A percentile compares a stretch with the other conserved stretches of the same genome.
These are phyloP conservation scores for Leptarthrus brevirostris DNA, from an alignment of 2,888 invertebrate genomes.

Conservation along the genomic window DNA sequence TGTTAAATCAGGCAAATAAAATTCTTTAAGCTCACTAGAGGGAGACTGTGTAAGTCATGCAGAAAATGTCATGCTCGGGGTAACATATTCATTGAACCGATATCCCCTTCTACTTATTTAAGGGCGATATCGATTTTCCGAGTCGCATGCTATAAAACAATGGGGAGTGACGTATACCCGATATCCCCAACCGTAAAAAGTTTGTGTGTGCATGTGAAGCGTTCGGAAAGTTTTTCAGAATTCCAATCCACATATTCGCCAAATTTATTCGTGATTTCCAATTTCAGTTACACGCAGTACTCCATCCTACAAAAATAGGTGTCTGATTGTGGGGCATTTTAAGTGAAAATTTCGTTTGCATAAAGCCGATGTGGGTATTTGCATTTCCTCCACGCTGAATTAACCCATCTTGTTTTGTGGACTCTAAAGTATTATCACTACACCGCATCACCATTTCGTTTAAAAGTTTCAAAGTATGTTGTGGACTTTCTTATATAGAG, in stretches of 20 bases:
- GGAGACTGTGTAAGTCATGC: slow-evolving; percentile 47
- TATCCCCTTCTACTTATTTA: slow-evolving; percentile 41
- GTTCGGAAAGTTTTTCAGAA: slow-evolving; percentile 21
- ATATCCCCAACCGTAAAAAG: not conserved
- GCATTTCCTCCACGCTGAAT: not conserved
- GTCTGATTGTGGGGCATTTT: not conserved
- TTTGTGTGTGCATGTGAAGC: slow-evolving; percentile 5
- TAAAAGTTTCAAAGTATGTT: too few relatives aligned
- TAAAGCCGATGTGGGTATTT: not conserved
- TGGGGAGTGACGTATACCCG: slow-evolving; percentile 2
- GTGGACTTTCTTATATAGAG: too few relatives aligned
- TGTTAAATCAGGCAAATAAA: slow-evolving; percentile 46
- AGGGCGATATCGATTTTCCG: slow-evolving; percentile 35
- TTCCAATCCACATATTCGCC: slow-evolving; percentile 24
- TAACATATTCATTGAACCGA: slow-evolving; percentile 52
- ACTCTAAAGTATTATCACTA: not conserved
- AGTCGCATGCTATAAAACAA: slow-evolving; percentile 38
- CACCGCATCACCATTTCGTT: too few relatives aligned
- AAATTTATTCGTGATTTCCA: slow-evolving; percentile 45
- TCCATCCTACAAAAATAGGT: not conserved
- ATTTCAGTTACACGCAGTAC: slow-evolving; percentile 13
- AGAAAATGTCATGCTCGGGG: slow-evolving; percentile 52
- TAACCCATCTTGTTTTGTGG: slow-evolving; percentile 7
- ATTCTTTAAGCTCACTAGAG: slow-evolving; percentile 34
- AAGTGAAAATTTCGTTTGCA: slow-evolving; percentile 11